phyloP scores from a whole-genome alignment of 2,797 vertebrate genomes.

The Sebastes vulpes region DNA sequence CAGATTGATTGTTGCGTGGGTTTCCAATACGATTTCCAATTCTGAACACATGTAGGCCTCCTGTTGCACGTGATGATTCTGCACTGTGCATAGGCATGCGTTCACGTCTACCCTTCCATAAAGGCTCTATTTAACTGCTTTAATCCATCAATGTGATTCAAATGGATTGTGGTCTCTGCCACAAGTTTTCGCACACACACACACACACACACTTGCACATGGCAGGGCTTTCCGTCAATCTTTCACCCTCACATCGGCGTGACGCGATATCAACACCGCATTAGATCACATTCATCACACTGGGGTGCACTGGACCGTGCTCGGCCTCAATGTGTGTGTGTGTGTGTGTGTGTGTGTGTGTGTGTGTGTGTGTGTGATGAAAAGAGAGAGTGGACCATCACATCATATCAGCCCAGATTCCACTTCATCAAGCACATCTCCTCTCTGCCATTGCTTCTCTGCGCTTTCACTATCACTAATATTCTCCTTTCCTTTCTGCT shows the following conservation, averaged over 20 bases:
- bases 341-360: neutral
- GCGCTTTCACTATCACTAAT: constrained; percentile 1
- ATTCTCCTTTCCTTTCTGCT: neutral
- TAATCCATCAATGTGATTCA: neutral
- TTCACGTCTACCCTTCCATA: neutral
- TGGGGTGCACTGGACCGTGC: neutral
- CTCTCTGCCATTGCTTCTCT: constrained; percentile 24
- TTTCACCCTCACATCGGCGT: neutral
- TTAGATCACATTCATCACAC: neutral
- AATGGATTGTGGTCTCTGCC: neutral
- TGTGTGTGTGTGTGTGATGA: neutral
- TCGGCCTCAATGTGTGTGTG: neutral
- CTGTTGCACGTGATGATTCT: neutral
- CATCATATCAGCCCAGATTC: constrained; percentile 60
- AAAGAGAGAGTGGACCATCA: constrained; percentile 36
- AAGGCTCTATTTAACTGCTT: neutral
- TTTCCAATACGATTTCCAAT: neutral
- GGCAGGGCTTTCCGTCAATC: neutral
- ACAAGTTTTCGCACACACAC: neutral
- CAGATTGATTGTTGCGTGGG: neutral
- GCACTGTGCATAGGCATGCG: neutral
- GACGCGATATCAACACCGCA: neutral
- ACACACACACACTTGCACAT: neutral
- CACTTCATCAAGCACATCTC: constrained; percentile 57
- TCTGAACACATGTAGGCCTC: neutral